phyloP scores from a whole-genome alignment of 2,888 invertebrate genomes.

The Branchellion lobata region DNA sequence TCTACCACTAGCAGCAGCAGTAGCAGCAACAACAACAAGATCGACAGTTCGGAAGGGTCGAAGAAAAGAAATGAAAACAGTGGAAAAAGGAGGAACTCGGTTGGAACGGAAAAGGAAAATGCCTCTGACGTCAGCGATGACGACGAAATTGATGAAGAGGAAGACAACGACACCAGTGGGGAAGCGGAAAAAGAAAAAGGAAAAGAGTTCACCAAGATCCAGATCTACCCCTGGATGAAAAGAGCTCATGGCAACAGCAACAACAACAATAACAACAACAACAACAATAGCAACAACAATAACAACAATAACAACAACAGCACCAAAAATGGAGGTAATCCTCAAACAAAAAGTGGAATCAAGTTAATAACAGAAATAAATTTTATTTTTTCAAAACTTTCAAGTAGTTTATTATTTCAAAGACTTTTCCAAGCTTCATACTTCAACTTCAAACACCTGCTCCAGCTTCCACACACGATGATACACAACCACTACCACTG shows the following conservation, averaged over 20 bases:
- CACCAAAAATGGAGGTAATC: slow-evolving; percentile 11
- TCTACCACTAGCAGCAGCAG: slow-evolving; percentile 2
- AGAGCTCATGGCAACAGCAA: slow-evolving; percentile 33
- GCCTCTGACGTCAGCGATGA: slow-evolving; percentile 36
- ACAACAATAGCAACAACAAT: slow-evolving; percentile 31
- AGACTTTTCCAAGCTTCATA: too few species aligned
- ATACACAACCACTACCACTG: too few species aligned
- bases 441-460: too few species aligned
- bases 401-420: too few species aligned
- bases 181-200: slow-evolving; percentile 6
- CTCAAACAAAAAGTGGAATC: not conserved
- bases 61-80: not conserved
- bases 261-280: slow-evolving; percentile 42
- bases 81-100: not conserved
- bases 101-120: slow-evolving; percentile 33
- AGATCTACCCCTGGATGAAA: slow-evolving; percentile 38
- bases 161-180: not conserved
- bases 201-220: slow-evolving; percentile 18
- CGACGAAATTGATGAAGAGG: slow-evolving; percentile 38
- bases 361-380: not conserved
- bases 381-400: not conserved
- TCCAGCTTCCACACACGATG: too few species aligned
- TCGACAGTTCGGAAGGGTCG: not conserved
- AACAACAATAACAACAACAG: slow-evolving; percentile 24
- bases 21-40: not conserved